Evolutionary conservation across 1,140 invertebrate species (phyloP), one percentile per base, ranked within the genome.

Genomic region (Drosophila trapezifrons): DNA sequence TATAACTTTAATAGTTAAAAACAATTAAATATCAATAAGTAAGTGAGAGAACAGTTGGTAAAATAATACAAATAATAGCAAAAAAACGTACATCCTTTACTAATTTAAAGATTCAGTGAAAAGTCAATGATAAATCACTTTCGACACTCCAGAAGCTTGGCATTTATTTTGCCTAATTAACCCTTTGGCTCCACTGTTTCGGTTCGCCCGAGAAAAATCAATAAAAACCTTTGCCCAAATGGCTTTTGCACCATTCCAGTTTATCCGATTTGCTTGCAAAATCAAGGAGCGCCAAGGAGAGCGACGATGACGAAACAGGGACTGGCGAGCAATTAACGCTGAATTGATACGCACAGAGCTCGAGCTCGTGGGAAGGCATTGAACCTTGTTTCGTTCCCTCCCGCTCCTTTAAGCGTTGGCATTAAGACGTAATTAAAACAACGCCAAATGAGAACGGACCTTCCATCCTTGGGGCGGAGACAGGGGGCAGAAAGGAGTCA

Each of bases 391-490:
- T 40, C 51, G 40, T n/a, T 42, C 13, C 49, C 15, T 9, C 35
- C 32, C 2, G 40, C 47, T 17, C 40, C 76, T 45, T 85, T 85
- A 86, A 87, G 78, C 82, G 77, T 66, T 71, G 70, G 78, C 80
- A 87, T 89, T 90, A 90, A 90, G 83, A 76, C 83, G 83, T 84
- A 90, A 90, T 90, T 90, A 90, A 90, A 90, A 90, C 80, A 90
- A 87, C 83, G 87, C 82, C 78, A 67, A 83, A 59, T 58, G 70
- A 67, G 74, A 60, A 51, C 60, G 38, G 38, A 32, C 27, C 15
- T n/a, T n/a, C 37, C 43, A n/a, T n/a, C 37, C 57, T 45, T 64
- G 20, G 12, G 7, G 17, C 52, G 29, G 9, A 29, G 20, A 51
- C 2, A 37, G 20, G 22, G 45, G 42, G 10, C 46, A 45, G 32